Base-by-base conservation (phyloP, 2,797 vertebrate genomes). In the Rachycentron canadum region DNA sequence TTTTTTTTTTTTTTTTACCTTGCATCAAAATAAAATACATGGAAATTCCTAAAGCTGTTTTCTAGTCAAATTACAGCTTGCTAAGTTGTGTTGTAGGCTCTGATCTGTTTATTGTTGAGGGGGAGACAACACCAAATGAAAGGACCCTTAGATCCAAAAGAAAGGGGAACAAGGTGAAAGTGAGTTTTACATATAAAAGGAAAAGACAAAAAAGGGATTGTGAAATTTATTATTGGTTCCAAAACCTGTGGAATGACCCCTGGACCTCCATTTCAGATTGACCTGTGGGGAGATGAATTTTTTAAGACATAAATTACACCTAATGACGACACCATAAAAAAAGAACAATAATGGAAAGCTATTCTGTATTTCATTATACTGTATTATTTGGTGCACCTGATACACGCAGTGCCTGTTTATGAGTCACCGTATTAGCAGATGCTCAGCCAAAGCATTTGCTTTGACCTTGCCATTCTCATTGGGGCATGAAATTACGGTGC, bases 401-500 rank as follows among this genome's bases (percentile, higher is more conserved):
- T 99, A 99, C 97, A 97, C 96, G 91, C 96, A 89, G 94, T 95
- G 96, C 97, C 97, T 99, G 98, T 99, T 99, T 99, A 99, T 99
- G 98, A 99, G 97, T 97, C 97, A 96, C 96, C 96, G 96, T 97
- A 98, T 97, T 97, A 98, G 97, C 97, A 97, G 97, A 99, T 98
- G 98, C 97, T 97, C 97, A 94, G 97, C 96, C 96, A 96, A 98
- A 97, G 97, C 97, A 99, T 98, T 99, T 97, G 97, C 97, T 98
- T 97, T 98, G 98, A 99, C 98, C 98, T 99, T 99, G 98, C 97
- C 97, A 97, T 99, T 99, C 98, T 99, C 98, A 99, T 99, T 98
- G 98, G 98, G 98, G 98, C 98, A 99, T 99, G 98, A 99, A 99
- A 99, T 99, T 99, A 99, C 98, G 96, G 97, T 97, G 97, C 97